Evolutionary conservation across 2,113 vertebrate genomes (phyloP).

Genomic region (Coryphaenoides rupestris): DNA sequence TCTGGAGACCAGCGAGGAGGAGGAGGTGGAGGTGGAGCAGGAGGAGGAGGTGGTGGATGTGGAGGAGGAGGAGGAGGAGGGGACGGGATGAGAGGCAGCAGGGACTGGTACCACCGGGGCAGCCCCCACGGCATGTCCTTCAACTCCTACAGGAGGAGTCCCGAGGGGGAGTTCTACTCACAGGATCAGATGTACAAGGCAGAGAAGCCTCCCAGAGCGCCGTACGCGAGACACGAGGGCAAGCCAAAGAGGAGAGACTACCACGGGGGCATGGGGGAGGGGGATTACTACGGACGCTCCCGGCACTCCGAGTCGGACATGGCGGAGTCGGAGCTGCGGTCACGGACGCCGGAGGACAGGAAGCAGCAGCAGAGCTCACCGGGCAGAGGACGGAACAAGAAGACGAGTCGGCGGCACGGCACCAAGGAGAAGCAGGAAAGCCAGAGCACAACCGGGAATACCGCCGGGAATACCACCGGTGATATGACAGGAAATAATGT

Average conservation of each 20-base stretch:
- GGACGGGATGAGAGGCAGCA: slow-evolving; percentile 76
- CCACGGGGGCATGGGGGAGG: too few relatives aligned
- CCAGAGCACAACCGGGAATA: slow-evolving; percentile 41
- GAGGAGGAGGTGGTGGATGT: slow-evolving; percentile 32
- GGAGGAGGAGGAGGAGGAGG: slow-evolving; percentile 28
- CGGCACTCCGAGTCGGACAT: slow-evolving; percentile 73
- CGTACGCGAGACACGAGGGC: slow-evolving; percentile 72
- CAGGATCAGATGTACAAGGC: slow-evolving; percentile 80
- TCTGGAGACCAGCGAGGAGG: slow-evolving; percentile 73
- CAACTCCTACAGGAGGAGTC: slow-evolving; percentile 78
- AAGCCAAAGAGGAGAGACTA: slow-evolving; percentile 81
- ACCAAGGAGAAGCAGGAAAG: slow-evolving; percentile 68
- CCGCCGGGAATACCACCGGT: slow-evolving; percentile 11
- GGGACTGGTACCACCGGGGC: slow-evolving; percentile 81
- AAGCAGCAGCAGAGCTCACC: slow-evolving; percentile 73
- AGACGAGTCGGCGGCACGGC: slow-evolving; percentile 53
- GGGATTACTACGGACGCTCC: slow-evolving; percentile 60
- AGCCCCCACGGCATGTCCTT: slow-evolving; percentile 77
- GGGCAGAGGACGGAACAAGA: slow-evolving; percentile 74
- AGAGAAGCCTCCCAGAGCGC: slow-evolving; percentile 77
- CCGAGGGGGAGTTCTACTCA: slow-evolving; percentile 83
- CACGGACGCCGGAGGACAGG: slow-evolving; percentile 68
- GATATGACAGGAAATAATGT: slow-evolving; percentile 46
- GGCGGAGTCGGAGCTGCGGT: slow-evolving; percentile 60
- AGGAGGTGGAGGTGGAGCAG: too few relatives aligned